Evolutionary conservation across 1,140 invertebrate genomes (phyloP).

Genomic region (Leptonema lineaticorne): DNA sequence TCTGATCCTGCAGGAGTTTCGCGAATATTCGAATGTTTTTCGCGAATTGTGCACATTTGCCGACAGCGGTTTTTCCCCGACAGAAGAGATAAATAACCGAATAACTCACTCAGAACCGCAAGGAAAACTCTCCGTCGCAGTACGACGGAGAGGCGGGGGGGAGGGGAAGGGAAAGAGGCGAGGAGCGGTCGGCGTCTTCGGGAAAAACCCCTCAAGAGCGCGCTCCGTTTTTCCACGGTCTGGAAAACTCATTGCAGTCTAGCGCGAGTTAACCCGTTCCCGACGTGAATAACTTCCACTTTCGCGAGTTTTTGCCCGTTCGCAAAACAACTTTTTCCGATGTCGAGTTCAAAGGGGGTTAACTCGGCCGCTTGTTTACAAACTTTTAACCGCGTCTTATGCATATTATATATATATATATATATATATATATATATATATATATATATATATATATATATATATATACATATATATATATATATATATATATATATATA

Average conservation of each 20-base stretch:
- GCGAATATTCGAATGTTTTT: slow-evolving; percentile 20
- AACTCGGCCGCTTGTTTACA: background rate
- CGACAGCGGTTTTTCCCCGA: slow-evolving; percentile 41
- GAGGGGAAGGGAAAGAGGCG: too few species aligned
- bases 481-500: too few species aligned
- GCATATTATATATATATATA: background rate
- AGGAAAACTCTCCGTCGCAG: too few species aligned
- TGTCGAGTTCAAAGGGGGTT: slow-evolving; percentile 10
- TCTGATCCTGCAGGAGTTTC: background rate
- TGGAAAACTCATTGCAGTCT: too few species aligned
- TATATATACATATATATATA: too few species aligned
- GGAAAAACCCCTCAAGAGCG: background rate
- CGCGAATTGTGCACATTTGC: slow-evolving; percentile 35
- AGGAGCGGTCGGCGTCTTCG: background rate
- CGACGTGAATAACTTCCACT: slow-evolving; percentile 41
- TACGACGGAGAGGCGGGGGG: too few species aligned
- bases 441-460: too few species aligned
- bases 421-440: background rate
- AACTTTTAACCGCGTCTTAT: background rate
- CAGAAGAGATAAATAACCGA: slow-evolving; percentile 42
- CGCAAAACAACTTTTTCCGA: slow-evolving; percentile 28
- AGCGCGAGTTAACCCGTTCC: background rate
- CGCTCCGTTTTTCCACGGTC: too few species aligned
- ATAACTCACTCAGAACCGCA: slow-evolving; percentile 40
- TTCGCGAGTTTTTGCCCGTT: slow-evolving; percentile 32